A percentile compares a stretch with the other conserved stretches of the same genome.
These are phyloP conservation scores for Dendroctonus valens DNA, from an alignment of 1,140 invertebrate genomes.

Conservation along the genomic window DNA sequence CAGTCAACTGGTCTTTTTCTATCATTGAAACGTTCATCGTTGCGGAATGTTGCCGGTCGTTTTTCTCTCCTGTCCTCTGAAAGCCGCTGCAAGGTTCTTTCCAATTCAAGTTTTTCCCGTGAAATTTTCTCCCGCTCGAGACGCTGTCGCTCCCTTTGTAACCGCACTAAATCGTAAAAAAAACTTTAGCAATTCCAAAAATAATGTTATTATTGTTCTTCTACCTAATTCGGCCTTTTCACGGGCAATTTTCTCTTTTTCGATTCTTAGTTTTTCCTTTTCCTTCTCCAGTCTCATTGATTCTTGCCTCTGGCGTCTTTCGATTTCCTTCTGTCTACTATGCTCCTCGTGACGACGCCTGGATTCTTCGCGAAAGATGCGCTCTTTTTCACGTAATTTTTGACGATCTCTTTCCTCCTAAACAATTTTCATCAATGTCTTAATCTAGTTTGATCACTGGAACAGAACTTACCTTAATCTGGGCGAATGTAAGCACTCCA, in stretches of 20 bases:
- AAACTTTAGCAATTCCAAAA: background rate
- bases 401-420: constrained; percentile 77
- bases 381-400: constrained; percentile 71
- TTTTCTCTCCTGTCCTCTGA: constrained; percentile 53
- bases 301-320: constrained; percentile 76
- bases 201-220: background rate
- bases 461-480: constrained; percentile 42
- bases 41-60: constrained; percentile 48
- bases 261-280: constrained; percentile 70
- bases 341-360: constrained; percentile 70
- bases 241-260: constrained; percentile 73
- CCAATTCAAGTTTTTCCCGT: constrained; percentile 76
- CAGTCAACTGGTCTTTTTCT: constrained; percentile 45
- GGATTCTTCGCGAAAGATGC: constrained; percentile 75
- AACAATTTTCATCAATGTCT: constrained; percentile 24
- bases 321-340: constrained; percentile 70
- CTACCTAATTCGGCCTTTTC: constrained; percentile 73
- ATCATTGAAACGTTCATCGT: constrained; percentile 48
- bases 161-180: constrained; percentile 51
- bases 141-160: constrained; percentile 78
- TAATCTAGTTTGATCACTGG: background rate
- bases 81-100: constrained; percentile 65
- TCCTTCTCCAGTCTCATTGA: constrained; percentile 75
- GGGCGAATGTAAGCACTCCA: constrained; percentile 44
- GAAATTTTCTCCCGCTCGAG: constrained; percentile 81